These are phyloP conservation scores for Sylvietta virens DNA, from an alignment of 2,113 vertebrate genomes.

Conservation along the genomic window DNA sequence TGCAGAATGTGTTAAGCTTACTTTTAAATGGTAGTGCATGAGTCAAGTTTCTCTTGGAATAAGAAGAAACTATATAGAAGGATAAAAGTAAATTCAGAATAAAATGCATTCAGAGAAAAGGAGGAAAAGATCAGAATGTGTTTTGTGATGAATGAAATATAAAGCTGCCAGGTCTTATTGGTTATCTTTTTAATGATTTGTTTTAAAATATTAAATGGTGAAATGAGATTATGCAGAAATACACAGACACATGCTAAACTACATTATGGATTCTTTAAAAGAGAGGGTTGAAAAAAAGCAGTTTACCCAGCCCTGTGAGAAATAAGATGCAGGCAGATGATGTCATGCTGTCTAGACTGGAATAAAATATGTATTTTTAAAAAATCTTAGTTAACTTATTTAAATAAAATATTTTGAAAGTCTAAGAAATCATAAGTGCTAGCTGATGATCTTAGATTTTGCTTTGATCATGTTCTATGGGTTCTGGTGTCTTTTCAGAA, in stretches of 20 bases:
- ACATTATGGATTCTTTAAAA: neutral
- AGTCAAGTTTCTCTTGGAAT: neutral
- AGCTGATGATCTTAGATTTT: neutral
- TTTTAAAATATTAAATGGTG: neutral
- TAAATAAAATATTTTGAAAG: conserved; percentile 23
- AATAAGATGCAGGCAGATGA: neutral
- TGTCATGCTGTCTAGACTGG: conserved; percentile 7
- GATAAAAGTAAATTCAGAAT: neutral
- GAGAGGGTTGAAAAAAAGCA: neutral
- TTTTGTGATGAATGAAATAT: neutral
- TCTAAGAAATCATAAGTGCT: neutral
- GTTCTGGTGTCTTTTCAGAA: neutral
- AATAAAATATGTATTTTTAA: neutral
- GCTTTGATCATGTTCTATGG: conserved; percentile 11
- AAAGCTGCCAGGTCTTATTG: neutral
- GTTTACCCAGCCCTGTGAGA: neutral
- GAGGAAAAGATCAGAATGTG: neutral
- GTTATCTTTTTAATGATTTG: neutral
- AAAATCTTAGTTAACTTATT: neutral
- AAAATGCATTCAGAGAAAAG: neutral
- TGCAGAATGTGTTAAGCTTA: neutral
- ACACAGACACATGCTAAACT: neutral
- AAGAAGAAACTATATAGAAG: neutral
- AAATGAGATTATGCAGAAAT: neutral
- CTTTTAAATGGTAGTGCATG: neutral